Evolutionary conservation across 2,888 invertebrate genomes (phyloP).

Genomic region (Clanis bilineata): DNA sequence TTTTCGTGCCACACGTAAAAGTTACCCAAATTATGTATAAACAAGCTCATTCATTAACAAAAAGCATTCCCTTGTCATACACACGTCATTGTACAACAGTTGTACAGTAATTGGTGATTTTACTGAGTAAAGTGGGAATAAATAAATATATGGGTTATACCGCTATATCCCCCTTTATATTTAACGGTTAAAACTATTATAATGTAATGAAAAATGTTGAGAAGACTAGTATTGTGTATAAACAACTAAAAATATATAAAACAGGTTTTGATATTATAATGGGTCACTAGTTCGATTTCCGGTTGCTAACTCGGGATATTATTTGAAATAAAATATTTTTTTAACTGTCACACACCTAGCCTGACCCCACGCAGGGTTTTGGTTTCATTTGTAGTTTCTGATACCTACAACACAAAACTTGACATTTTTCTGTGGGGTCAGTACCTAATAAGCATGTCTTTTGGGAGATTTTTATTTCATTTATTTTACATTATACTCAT

Average conservation of each 20-base stretch:
- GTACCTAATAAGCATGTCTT: too few species aligned
- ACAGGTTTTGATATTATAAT: background rate
- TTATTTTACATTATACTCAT: too few species aligned
- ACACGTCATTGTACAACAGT: slow-evolving; percentile 31
- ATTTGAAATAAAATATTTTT: too few species aligned
- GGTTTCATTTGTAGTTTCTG: too few species aligned
- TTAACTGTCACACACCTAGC: too few species aligned
- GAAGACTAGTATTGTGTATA: background rate
- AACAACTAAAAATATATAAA: background rate
- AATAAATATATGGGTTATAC: slow-evolving; percentile 7
- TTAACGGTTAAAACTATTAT: background rate
- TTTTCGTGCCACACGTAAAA: slow-evolving; percentile 37
- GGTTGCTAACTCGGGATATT: too few species aligned
- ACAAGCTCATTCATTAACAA: slow-evolving; percentile 54
- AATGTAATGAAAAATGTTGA: background rate
- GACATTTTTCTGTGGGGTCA: too few species aligned
- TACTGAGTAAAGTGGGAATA: slow-evolving; percentile 33
- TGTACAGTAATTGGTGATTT: slow-evolving; percentile 43
- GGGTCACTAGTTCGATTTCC: too few species aligned
- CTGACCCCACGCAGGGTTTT: too few species aligned
- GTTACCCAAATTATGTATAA: slow-evolving; percentile 32
- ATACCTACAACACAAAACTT: too few species aligned
- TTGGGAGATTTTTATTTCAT: too few species aligned
- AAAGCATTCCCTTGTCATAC: slow-evolving; percentile 55
- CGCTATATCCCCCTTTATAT: background rate